Percentiles rank a stretch among this genome's conserved stretches.
Conservation (phyloP, 2,888 invertebrate species). For the Geotrupes spiniger region DNA sequence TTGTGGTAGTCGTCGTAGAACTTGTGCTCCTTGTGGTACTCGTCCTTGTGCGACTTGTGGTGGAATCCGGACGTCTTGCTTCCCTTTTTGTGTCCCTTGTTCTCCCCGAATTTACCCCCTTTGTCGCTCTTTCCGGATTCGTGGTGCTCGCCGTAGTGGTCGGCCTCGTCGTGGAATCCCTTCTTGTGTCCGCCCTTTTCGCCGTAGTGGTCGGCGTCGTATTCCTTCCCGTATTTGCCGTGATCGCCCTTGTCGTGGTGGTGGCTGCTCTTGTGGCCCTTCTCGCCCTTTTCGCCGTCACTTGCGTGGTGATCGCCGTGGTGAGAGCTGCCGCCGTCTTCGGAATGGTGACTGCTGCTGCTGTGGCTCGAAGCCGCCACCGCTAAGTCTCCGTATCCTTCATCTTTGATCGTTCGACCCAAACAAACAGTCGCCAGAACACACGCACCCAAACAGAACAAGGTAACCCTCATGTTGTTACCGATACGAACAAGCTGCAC, state of each 20-base stretch:
- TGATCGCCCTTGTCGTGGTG: slow-evolving; percentile 62
- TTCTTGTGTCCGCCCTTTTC: slow-evolving; percentile 62
- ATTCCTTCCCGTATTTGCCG: slow-evolving; percentile 69
- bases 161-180: slow-evolving; percentile 59
- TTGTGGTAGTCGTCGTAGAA: slow-evolving; percentile 77
- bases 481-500: slow-evolving; percentile 16
- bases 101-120: slow-evolving; percentile 69
- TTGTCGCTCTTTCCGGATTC: slow-evolving; percentile 66
- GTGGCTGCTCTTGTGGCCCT: slow-evolving; percentile 65
- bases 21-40: slow-evolving; percentile 75
- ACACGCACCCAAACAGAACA: slow-evolving; percentile 41
- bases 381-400: slow-evolving; percentile 39
- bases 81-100: slow-evolving; percentile 74
- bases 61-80: slow-evolving; percentile 77
- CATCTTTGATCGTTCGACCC: slow-evolving; percentile 41
- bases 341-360: slow-evolving; percentile 34
- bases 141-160: slow-evolving; percentile 63
- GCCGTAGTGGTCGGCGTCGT: slow-evolving; percentile 60
- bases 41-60: slow-evolving; percentile 76
- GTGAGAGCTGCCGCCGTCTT: slow-evolving; percentile 57
- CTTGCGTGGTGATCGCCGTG: slow-evolving; percentile 56
- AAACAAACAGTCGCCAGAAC: slow-evolving; percentile 36
- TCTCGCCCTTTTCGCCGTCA: slow-evolving; percentile 63
- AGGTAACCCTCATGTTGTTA: slow-evolving; percentile 40
- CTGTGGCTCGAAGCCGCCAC: slow-evolving; percentile 34